These are phyloP conservation scores for Volucella bombylans DNA, from an alignment of 2,888 invertebrate genomes.

Conservation along the genomic window DNA sequence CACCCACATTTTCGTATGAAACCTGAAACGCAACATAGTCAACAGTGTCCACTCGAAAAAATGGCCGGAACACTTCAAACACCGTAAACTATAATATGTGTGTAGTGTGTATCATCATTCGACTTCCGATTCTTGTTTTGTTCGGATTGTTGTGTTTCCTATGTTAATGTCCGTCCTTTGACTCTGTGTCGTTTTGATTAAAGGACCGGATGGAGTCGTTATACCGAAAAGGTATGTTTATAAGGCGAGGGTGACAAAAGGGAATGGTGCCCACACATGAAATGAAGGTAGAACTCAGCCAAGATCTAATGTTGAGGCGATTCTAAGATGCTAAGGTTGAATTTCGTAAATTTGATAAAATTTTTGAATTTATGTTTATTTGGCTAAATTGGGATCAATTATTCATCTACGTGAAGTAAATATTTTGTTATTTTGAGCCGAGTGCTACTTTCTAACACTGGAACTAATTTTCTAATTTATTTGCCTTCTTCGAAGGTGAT, in stretches of 20 bases:
- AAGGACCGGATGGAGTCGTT: conserved; percentile 71
- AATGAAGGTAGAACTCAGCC: not conserved
- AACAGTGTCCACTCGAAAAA: conserved; percentile 28
- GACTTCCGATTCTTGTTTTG: conserved; percentile 73
- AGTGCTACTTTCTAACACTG: too few relatives aligned
- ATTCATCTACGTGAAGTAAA: too few relatives aligned
- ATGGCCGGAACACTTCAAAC: conserved; percentile 7
- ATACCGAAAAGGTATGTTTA: conserved; percentile 69
- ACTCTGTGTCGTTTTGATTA: conserved; percentile 63
- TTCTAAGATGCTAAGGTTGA: too few relatives aligned
- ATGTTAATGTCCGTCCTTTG: conserved; percentile 56
- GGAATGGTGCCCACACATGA: not conserved
- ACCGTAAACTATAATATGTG: not conserved
- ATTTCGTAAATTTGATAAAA: too few relatives aligned
- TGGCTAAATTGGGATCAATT: too few relatives aligned
- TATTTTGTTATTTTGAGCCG: too few relatives aligned
- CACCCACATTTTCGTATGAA: conserved; percentile 36
- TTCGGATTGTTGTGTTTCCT: conserved; percentile 46
- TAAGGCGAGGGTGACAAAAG: conserved; percentile 25
- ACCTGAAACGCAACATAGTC: conserved; percentile 47
- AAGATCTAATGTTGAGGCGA: too few relatives aligned
- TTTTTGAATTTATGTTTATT: too few relatives aligned
- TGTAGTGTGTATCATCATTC: conserved; percentile 56
- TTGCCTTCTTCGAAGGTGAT: too few relatives aligned
- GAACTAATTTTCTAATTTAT: too few relatives aligned